Evolutionary conservation across 1,140 invertebrate genomes (phyloP).

Genomic region (Nebria ingens): DNA sequence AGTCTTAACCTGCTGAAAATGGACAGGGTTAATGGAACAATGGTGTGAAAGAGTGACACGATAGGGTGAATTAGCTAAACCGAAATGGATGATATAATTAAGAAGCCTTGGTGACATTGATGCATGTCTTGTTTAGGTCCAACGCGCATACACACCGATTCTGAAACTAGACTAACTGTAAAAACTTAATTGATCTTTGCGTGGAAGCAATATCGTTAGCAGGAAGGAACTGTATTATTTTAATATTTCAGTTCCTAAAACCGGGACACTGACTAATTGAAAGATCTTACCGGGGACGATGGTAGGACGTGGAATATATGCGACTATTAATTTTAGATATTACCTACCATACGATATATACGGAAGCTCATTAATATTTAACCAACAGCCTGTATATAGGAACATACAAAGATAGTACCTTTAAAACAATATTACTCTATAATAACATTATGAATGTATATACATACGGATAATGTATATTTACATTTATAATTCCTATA

Average conservation of each 20-base stretch:
- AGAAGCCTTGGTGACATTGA: background rate
- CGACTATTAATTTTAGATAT: background rate
- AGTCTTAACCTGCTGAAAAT: background rate
- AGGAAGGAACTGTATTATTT: background rate
- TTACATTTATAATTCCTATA: too few species aligned
- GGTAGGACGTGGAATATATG: background rate
- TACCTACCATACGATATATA: background rate
- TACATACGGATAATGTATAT: too few species aligned
- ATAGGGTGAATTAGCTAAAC: slow-evolving; percentile 3
- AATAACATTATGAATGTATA: too few species aligned
- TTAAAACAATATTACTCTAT: too few species aligned
- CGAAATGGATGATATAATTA: slow-evolving; percentile 5
- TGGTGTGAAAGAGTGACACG: background rate
- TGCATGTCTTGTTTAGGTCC: background rate
- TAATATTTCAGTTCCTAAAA: background rate
- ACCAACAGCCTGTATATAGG: too few species aligned
- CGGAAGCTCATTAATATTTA: too few species aligned
- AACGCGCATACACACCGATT: background rate
- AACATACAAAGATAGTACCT: too few species aligned
- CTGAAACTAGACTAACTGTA: too few species aligned
- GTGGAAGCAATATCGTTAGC: too few species aligned
- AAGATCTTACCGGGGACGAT: background rate
- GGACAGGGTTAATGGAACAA: background rate
- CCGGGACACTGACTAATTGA: background rate
- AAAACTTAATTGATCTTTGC: background rate